Conservation (phyloP, 2,888 invertebrate species). For the Tipula unca region DNA sequence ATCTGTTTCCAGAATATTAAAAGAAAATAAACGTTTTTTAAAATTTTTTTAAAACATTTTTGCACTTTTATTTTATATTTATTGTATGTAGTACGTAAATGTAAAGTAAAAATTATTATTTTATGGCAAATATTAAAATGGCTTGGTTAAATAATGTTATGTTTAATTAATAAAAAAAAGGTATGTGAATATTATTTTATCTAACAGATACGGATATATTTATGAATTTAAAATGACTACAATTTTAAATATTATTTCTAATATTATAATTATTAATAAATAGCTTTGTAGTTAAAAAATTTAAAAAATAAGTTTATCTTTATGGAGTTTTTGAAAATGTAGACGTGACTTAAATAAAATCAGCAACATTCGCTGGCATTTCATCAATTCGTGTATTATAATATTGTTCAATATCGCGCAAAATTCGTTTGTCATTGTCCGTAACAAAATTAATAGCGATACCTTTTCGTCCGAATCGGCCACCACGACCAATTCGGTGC, state of each 20-base stretch:
- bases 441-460: conserved; percentile 97
- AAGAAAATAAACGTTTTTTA: not conserved
- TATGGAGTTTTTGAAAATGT: not conserved
- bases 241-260: not conserved
- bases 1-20: no score
- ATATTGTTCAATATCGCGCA: conserved; percentile 91
- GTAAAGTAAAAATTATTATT: not conserved
- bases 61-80: not conserved
- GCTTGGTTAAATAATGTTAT: not conserved
- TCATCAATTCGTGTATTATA: conserved; percentile 94
- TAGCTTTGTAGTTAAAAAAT: not conserved
- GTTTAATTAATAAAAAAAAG: not conserved
- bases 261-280: not conserved
- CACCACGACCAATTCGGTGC: conserved; percentile 95
- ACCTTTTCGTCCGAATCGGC: conserved; percentile 96
- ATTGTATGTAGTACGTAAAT: conserved; percentile 1
- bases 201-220: not conserved
- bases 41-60: not conserved
- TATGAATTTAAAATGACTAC: not conserved
- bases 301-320: not conserved
- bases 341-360: conserved; percentile 66
- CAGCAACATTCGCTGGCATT: conserved; percentile 96
- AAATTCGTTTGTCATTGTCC: conserved; percentile 76
- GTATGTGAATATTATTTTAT: not conserved
- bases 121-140: not conserved